Evolutionary conservation across 1,140 invertebrate species (phyloP).

Genomic region (Micrasema longulum): DNA sequence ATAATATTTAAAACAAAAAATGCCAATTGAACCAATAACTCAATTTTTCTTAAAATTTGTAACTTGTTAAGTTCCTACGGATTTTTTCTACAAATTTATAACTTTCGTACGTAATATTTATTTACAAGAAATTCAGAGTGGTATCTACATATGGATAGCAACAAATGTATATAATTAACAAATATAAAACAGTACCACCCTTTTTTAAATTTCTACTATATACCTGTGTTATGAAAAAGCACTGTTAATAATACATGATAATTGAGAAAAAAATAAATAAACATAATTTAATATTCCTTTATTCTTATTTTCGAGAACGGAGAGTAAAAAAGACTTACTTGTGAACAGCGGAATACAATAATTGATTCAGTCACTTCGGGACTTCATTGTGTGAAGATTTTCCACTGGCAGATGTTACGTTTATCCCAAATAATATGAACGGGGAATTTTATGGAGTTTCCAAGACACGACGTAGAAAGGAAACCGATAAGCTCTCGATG

Average conservation of each 20-base stretch:
- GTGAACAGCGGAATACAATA: neutral
- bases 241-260: neutral
- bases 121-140: too few relatives aligned
- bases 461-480: neutral
- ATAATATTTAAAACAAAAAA: too few relatives aligned
- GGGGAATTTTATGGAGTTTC: neutral
- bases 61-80: too few relatives aligned
- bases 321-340: neutral
- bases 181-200: too few relatives aligned
- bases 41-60: too few relatives aligned
- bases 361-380: conserved; percentile 7
- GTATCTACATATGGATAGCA: too few relatives aligned
- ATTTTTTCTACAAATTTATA: too few relatives aligned
- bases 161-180: too few relatives aligned
- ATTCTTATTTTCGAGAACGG: neutral
- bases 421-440: neutral
- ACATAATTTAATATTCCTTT: neutral
- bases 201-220: too few relatives aligned
- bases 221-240: neutral
- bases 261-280: neutral
- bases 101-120: too few relatives aligned
- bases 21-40: too few relatives aligned
- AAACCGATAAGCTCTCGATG: neutral
- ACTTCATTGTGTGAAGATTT: conserved; percentile 19
- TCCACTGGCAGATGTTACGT: conserved; percentile 3